phyloP scores from a whole-genome alignment of 2,888 invertebrate species.

The Hedya salicella region DNA sequence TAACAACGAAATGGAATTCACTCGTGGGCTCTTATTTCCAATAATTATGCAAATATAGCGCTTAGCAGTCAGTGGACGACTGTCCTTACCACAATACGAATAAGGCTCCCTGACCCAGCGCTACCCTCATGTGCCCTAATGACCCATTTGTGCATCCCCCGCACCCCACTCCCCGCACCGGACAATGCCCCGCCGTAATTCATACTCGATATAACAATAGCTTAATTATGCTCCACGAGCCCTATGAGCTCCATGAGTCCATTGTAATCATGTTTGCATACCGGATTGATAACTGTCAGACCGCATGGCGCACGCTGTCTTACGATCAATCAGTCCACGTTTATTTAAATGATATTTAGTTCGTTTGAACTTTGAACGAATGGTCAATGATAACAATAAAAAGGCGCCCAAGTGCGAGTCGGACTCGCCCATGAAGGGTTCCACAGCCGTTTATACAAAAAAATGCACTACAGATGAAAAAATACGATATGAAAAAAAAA shows the following conservation, averaged over 20 bases:
- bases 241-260: conserved; percentile 15
- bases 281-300: not conserved
- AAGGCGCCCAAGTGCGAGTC: no score
- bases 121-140: conserved; percentile 24
- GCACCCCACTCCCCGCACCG: conserved; percentile 13
- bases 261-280: conserved; percentile 39
- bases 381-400: no score
- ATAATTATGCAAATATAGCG: no score
- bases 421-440: no score
- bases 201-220: conserved; percentile 35
- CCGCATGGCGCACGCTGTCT: not conserved
- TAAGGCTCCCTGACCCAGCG: conserved; percentile 15
- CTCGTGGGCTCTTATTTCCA: no score
- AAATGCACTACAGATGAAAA: no score
- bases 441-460: no score
- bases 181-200: conserved; percentile 28
- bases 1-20: no score
- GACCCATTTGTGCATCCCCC: conserved; percentile 26
- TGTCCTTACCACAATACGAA: not conserved
- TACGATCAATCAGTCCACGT: not conserved
- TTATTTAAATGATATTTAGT: not conserved
- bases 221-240: conserved; percentile 32
- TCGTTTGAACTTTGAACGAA: not conserved
- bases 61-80: not conserved
- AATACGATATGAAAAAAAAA: no score